Evolutionary conservation across 2,888 invertebrate genomes (phyloP).

Genomic region (Mythimna albipuncta): DNA sequence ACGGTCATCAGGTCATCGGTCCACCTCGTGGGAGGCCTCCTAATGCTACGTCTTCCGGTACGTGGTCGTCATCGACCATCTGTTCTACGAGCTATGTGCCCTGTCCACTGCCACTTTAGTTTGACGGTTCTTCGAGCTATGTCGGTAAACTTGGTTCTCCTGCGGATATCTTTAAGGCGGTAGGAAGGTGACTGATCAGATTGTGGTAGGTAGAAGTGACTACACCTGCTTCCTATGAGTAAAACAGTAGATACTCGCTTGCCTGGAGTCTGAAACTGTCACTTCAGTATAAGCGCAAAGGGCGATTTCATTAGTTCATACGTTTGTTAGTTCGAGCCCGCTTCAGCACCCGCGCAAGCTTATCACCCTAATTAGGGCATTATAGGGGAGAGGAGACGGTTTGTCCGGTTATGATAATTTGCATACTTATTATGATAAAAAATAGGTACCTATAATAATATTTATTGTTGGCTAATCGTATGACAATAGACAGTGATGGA

Average conservation of each 20-base stretch:
- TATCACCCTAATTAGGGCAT: neutral
- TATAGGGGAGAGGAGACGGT: conserved; percentile 3
- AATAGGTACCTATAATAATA: neutral
- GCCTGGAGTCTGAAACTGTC: no score
- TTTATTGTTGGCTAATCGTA: conserved; percentile 1
- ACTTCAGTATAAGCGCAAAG: neutral
- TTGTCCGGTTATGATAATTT: conserved; percentile 34
- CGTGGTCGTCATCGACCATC: no score
- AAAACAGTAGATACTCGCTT: neutral
- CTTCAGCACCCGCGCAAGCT: neutral
- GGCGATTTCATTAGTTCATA: neutral
- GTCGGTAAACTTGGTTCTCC: no score
- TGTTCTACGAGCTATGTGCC: no score
- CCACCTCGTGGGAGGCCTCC: no score
- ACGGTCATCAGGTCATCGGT: no score
- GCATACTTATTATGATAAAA: conserved; percentile 35
- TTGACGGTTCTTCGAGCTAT: no score
- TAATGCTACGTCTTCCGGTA: no score
- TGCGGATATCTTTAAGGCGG: no score
- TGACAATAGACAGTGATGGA: neutral
- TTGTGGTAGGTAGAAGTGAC: neutral
- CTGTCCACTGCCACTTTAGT: no score
- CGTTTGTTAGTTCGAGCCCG: neutral
- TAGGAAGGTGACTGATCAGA: no score
- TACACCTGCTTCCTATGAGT: neutral